phyloP scores from a whole-genome alignment of 2,888 invertebrate genomes.

The Himalopsyche japonica region DNA sequence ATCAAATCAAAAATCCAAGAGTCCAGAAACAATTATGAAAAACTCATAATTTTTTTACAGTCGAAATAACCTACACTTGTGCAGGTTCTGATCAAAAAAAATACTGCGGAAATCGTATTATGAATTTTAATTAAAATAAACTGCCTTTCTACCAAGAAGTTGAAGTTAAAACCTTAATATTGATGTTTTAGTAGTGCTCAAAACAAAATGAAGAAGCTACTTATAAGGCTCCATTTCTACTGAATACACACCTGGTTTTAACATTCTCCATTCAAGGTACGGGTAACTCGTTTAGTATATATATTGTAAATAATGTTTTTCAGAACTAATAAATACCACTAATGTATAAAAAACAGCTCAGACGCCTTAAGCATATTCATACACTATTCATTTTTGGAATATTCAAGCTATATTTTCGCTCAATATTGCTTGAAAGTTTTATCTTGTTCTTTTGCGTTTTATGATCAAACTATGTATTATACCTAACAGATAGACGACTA shows the following conservation, averaged over 20 bases:
- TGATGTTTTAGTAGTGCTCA: too few relatives aligned
- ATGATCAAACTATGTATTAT: background rate
- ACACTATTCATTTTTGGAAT: background rate
- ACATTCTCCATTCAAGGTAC: background rate
- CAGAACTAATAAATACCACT: background rate
- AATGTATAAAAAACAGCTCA: background rate
- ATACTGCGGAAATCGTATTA: too few relatives aligned
- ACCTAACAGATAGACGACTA: background rate
- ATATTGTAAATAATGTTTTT: slow-evolving; percentile 1
- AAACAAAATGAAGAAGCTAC: too few relatives aligned
- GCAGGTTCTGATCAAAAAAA: too few relatives aligned
- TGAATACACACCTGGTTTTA: background rate
- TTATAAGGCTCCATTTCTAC: too few relatives aligned
- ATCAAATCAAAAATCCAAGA: too few relatives aligned
- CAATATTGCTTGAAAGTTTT: background rate
- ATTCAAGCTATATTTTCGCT: background rate
- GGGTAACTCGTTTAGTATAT: background rate
- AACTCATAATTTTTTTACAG: too few relatives aligned
- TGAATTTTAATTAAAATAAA: too few relatives aligned
- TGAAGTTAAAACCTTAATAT: too few relatives aligned
- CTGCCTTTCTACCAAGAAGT: too few relatives aligned
- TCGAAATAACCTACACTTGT: too few relatives aligned
- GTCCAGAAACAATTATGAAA: too few relatives aligned
- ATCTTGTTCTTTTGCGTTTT: slow-evolving; percentile 1
- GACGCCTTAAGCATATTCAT: background rate